Percentiles rank a stretch among this genome's conserved stretches.
phyloP scores from a whole-genome alignment of 2,797 vertebrate species.

The Melanotaenia parkinsoni region DNA sequence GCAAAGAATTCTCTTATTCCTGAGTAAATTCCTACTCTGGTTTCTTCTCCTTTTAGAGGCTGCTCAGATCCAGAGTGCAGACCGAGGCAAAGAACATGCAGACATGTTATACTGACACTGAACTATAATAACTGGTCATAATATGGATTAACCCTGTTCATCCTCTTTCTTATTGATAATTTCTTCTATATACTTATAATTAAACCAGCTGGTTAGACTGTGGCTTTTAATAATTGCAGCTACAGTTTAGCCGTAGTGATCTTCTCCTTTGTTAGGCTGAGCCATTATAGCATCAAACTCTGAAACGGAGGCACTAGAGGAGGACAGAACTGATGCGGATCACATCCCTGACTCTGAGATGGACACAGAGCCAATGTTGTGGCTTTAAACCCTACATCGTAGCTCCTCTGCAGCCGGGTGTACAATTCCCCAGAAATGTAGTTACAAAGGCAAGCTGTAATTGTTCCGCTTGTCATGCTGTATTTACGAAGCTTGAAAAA shows the following conservation, averaged over 20 bases:
- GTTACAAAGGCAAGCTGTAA: neutral
- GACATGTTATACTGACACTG: neutral
- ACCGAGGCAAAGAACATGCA: neutral
- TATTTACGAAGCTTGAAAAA: neutral
- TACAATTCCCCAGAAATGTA: neutral
- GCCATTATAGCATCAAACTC: neutral
- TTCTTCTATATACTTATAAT: neutral
- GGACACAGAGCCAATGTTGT: neutral
- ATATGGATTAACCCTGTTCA: neutral
- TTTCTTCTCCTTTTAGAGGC: constrained; percentile 18
- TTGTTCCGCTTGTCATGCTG: neutral
- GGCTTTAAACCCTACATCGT: neutral
- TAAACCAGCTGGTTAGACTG: neutral
- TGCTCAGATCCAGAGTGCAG: neutral
- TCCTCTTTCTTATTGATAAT: neutral
- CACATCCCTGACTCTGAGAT: neutral
- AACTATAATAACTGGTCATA: neutral
- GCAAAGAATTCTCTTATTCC: constrained; percentile 54
- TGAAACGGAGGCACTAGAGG: neutral
- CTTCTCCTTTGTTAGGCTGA: too few relatives aligned
- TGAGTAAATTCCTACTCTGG: constrained; percentile 25
- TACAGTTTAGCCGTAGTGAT: neutral
- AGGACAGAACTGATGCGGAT: neutral
- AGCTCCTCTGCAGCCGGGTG: neutral
- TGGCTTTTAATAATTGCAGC: neutral